Percentiles rank a stretch among this genome's conserved stretches.
Conservation (phyloP, 2,888 invertebrate species). For the Trachelus stipa region DNA sequence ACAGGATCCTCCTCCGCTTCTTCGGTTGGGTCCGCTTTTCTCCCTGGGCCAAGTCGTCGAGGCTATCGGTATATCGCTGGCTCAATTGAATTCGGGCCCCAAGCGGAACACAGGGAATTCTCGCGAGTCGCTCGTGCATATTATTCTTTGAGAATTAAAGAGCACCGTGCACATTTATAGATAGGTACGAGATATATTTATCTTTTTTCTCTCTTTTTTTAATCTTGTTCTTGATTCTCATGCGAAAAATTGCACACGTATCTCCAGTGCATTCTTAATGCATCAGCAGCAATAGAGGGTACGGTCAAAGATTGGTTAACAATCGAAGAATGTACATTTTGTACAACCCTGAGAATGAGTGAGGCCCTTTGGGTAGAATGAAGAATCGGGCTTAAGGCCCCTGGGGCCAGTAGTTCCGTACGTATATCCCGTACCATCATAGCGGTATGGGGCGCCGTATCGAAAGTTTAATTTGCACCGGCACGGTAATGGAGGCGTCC, state of each 20-base stretch:
- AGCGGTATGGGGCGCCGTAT: conserved; percentile 26
- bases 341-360: neutral
- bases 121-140: neutral
- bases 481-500: conserved; percentile 22
- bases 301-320: neutral
- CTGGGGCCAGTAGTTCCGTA: neutral
- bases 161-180: neutral
- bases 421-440: conserved; percentile 31
- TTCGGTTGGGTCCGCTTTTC: neutral
- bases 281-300: neutral
- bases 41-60: neutral
- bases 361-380: neutral
- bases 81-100: neutral
- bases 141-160: neutral
- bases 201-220: neutral
- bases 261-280: neutral
- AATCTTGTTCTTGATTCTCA: neutral
- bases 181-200: neutral
- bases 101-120: neutral
- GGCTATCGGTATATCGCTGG: neutral
- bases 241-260: neutral
- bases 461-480: conserved; percentile 50
- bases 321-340: neutral
- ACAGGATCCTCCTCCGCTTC: neutral
- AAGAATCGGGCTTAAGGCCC: neutral